These are phyloP conservation scores for Stegostoma tigrinum DNA, from an alignment of 2,113 vertebrate genomes.

Conservation along the genomic window DNA sequence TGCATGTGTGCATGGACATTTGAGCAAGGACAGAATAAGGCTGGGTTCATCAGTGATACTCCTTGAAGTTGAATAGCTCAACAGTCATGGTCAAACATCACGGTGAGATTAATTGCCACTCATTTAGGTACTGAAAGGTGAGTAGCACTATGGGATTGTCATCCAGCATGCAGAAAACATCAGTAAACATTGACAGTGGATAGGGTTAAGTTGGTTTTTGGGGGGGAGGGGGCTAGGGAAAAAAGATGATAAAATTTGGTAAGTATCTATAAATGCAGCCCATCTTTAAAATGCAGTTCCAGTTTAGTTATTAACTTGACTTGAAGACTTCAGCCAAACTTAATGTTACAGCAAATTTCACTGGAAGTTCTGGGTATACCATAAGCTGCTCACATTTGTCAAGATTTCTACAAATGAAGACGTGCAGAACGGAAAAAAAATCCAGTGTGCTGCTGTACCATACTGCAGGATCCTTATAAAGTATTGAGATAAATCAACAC, in stretches of 20 bases:
- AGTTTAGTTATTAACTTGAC: not conserved
- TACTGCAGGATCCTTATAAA: not conserved
- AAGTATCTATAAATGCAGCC: not conserved
- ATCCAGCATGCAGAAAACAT: too few relatives aligned
- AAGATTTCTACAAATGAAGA: not conserved
- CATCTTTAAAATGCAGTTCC: not conserved
- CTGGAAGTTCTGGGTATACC: not conserved
- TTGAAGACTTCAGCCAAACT: not conserved
- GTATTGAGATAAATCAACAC: too few relatives aligned
- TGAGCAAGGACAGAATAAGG: not conserved
- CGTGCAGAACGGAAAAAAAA: not conserved
- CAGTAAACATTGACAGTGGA: too few relatives aligned
- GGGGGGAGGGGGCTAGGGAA: not conserved
- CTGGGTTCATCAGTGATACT: not conserved
- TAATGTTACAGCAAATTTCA: not conserved
- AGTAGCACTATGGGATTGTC: too few relatives aligned
- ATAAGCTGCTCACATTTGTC: not conserved
- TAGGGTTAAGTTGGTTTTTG: too few relatives aligned
- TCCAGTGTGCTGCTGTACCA: not conserved
- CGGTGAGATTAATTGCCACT: not conserved
- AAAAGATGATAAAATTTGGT: not conserved
- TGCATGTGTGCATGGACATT: not conserved
- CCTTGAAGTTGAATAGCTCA: not conserved
- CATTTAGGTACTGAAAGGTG: not conserved
- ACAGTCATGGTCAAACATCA: not conserved